Evolutionary conservation across 2,888 invertebrate genomes (phyloP), one percentile per base, ranked within the genome.

Genomic region (Yponomeuta cagnagella): DNA sequence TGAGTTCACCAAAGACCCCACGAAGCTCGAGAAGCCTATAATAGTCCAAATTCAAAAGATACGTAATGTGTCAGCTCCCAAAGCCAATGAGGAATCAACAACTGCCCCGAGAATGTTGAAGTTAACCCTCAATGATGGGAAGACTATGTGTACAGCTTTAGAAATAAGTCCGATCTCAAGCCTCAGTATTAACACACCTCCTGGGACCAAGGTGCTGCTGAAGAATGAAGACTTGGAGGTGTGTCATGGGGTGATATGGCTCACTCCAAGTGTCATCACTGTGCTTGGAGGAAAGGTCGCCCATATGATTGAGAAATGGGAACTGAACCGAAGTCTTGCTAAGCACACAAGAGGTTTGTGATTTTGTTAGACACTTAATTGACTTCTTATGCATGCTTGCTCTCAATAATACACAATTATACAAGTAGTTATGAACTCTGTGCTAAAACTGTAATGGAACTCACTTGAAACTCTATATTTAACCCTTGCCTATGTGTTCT

Each of bases 21-120:
- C 86, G 52, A 93, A 91, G 74, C 80, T 94, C 69, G 87, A 92
- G 71, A 93, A 90, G 30, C 88, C 92, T n/a, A 90, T 97, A 74
- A 95, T 98, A 63, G 92, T 98, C 67, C 98, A 98, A 93, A 95
- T 98, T 77, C 96, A 96, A 83, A 97, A 97, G 88, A 93, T 98
- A 69, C 94, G 97, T 15, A 98, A 98, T 90, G 95, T 98, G 68
- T 94, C 97, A 12, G 97, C 97, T 48, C 98, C 98, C 5, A 98
- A 98, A 89, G 95, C 95, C 15, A 97, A 97, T 84, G 97, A 98
- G 85, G 97, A 97, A 74, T 96, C 96, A 8, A 94, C 94, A 74
- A 93, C 93, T 73, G 97, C 97, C 12, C 97, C 98, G 9, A 94
- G 97, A 31, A 95, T 98, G 94, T 88, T 98, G 71, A 97, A 97